Base-by-base conservation (phyloP, 2,797 vertebrate species). In the Chrysolophus pictus region DNA sequence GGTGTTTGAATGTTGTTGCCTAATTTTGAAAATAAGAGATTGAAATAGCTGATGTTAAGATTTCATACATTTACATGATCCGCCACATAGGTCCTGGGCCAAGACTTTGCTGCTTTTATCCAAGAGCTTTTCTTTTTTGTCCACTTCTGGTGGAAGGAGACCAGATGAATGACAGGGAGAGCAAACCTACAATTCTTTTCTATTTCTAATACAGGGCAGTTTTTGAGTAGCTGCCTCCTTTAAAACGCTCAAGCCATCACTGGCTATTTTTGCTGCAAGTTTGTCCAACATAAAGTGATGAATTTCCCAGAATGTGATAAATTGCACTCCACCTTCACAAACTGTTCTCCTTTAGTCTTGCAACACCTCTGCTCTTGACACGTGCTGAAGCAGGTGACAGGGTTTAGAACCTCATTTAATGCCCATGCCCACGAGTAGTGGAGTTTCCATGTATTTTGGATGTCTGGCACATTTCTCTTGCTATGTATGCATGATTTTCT, bases 361-460 rank as follows among this genome's bases (percentile, higher is more conserved):
- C 2, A 86, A 24, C 31, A 91, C 29, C 28, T 88, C 67, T 81
- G 59, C 58, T 92, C 77, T 84, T 80, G 67, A 78, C 59, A 60
- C 1, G 0, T 65, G 72, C 78, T 82, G 19, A 49, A 75, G 83
- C 88, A 14, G 37, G 26, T 4, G 10, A 79, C 59, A 63, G 81
- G 88, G 19, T 86, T 84, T 93, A 78, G 69, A 81, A 78, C 63
- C 5, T 90, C 58, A 29, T 70, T 74, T 92, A 77, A 35, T 53
- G 41, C 41, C 67, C 0, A 0, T 37, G 49, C 44, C 11, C 16
- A 71, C 59, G 35, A 87, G 10, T 6, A 84, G 31, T 33, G 67
- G 59, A 31, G 28, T 83, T 83, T 91, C 56, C 1, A 3, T 15
- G 42, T 67, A 92, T 79, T 72, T 76, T 62, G 53, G 62, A 68